Evolutionary conservation across 2,888 invertebrate genomes (phyloP).

Genomic region (Auanema freiburgensis): DNA sequence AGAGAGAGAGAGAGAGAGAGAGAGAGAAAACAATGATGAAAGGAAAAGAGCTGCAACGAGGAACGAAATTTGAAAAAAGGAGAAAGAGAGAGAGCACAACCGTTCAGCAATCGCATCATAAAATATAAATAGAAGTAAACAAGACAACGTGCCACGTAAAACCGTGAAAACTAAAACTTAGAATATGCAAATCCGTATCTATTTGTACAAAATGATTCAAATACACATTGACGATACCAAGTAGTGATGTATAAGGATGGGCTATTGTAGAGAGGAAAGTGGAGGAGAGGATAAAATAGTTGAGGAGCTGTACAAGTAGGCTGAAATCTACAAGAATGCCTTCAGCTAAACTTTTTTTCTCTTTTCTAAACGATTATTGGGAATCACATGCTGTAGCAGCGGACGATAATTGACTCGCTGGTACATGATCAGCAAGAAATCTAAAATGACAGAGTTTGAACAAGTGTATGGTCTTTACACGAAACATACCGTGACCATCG

Average conservation of each 20-base stretch:
- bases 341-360: no score
- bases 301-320: no score
- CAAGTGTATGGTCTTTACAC: neutral
- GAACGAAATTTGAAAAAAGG: constrained; percentile 13
- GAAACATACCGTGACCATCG: constrained; percentile 28
- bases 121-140: constrained; percentile 16
- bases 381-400: constrained; percentile 8
- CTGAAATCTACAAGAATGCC: no score
- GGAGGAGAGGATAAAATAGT: no score
- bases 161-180: neutral
- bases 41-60: constrained; percentile 20
- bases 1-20: constrained; percentile 16
- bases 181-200: neutral
- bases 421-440: constrained; percentile 17
- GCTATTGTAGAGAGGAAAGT: neutral
- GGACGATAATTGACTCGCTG: constrained; percentile 12
- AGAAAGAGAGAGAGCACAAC: constrained; percentile 11
- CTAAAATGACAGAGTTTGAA: constrained; percentile 7
- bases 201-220: neutral
- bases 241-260: no score
- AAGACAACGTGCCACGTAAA: constrained; percentile 8
- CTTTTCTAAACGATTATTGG: neutral
- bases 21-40: constrained; percentile 4
- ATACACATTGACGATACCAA: no score
- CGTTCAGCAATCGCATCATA: constrained; percentile 19